A percentile compares a stretch with the other conserved stretches of the same genome.
Evolutionary conservation across 2,113 vertebrate species (phyloP).

Genomic region (Sinocyclocheilus maitianheensis): DNA sequence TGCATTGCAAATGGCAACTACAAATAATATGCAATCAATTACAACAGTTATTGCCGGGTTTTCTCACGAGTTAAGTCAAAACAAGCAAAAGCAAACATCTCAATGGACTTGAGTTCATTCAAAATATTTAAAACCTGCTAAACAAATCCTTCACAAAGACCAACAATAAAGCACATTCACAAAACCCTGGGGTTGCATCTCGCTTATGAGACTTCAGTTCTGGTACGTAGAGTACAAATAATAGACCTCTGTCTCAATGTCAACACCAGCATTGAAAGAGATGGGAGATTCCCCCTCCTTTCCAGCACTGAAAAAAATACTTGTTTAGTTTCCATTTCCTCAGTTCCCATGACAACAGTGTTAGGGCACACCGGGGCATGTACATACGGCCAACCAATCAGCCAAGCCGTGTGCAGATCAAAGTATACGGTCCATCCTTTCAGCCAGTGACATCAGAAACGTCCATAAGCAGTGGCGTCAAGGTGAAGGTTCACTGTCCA

Average conservation of each 20-base stretch:
- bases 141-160: background rate
- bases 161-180: background rate
- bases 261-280: slow-evolving; percentile 61
- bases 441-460: slow-evolving; percentile 33
- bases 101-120: background rate
- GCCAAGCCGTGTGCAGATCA: background rate
- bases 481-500: slow-evolving; percentile 61
- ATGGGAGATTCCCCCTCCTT: slow-evolving; percentile 59
- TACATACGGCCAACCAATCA: slow-evolving; percentile 61
- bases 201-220: slow-evolving; percentile 56
- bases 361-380: slow-evolving; percentile 63
- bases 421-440: slow-evolving; percentile 4
- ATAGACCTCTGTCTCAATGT: slow-evolving; percentile 69
- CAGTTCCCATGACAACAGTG: slow-evolving; percentile 63
- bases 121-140: background rate
- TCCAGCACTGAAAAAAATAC: slow-evolving; percentile 58
- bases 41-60: background rate
- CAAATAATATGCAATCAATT: background rate
- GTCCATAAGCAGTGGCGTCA: slow-evolving; percentile 57
- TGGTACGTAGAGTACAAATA: slow-evolving; percentile 61
- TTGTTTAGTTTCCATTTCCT: slow-evolving; percentile 56
- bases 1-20: background rate
- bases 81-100: background rate
- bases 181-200: slow-evolving; percentile 49
- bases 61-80: background rate